Percentiles rank a stretch among this genome's conserved stretches.
These are phyloP conservation scores for Eulemur coronatus DNA, from an alignment of 2,797 vertebrate genomes.

Conservation along the genomic window DNA sequence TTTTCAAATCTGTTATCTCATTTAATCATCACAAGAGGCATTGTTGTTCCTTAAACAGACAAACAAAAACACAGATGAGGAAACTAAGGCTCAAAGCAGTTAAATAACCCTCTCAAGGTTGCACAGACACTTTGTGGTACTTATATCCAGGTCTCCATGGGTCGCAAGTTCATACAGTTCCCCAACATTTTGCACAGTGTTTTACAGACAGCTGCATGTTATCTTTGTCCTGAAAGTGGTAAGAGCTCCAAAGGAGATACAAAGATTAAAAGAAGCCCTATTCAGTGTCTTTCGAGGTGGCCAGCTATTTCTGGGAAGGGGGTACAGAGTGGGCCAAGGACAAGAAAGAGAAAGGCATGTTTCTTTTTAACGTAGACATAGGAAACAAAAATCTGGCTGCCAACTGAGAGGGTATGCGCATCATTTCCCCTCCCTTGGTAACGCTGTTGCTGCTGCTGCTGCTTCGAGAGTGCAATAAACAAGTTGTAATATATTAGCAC, in stretches of 20 bases:
- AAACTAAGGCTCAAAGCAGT: not conserved
- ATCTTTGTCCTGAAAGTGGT: not conserved
- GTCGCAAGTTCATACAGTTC: not conserved
- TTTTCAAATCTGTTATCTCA: conserved; percentile 21
- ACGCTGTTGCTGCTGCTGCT: conserved; percentile 49
- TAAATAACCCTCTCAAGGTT: not conserved
- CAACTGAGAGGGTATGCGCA: conserved; percentile 51
- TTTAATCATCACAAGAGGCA: not conserved
- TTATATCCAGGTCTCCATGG: not conserved
- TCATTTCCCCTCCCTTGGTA: conserved; percentile 66
- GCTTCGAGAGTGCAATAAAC: conserved; percentile 76
- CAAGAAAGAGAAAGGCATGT: not conserved
- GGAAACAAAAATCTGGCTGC: conserved; percentile 2
- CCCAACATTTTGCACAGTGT: not conserved
- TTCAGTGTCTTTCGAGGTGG: not conserved
- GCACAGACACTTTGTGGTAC: not conserved
- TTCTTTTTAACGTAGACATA: conserved; percentile 34
- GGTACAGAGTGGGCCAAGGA: not conserved
- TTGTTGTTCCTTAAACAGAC: not conserved
- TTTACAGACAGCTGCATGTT: not conserved
- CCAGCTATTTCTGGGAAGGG: not conserved
- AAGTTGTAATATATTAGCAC: conserved; percentile 80
- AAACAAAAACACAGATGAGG: not conserved
- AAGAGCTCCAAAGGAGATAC: not conserved
- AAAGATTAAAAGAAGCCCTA: not conserved